Conservation (phyloP, 2,113 vertebrate genomes). For the Cnemophilus loriae region DNA sequence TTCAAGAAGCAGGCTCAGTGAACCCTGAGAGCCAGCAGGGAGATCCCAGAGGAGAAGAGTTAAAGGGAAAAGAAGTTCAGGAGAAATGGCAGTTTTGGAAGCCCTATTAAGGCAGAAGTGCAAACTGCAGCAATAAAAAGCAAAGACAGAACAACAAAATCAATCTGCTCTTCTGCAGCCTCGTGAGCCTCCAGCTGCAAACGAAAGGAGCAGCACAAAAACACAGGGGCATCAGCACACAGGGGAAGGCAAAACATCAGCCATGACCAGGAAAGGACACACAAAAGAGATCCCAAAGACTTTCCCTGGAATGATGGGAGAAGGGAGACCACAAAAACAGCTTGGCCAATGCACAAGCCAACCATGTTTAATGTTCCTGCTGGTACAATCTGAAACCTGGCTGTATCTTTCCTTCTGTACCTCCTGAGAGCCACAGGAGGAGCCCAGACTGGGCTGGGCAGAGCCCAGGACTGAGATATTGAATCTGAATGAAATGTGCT, state of each 20-base stretch:
- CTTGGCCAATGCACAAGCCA: neutral
- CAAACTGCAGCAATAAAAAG: neutral
- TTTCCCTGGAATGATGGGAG: neutral
- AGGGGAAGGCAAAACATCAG: neutral
- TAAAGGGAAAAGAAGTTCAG: neutral
- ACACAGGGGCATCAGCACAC: neutral
- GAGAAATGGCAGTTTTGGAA: neutral
- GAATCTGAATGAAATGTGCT: neutral
- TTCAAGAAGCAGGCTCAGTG: neutral
- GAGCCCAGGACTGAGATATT: neutral
- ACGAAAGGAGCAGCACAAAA: neutral
- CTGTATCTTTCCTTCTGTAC: neutral
- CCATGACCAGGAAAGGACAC: neutral
- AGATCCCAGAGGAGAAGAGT: neutral
- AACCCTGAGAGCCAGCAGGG: neutral
- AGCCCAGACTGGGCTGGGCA: neutral
- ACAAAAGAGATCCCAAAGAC: neutral
- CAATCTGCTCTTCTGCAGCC: neutral
- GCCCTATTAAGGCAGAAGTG: neutral
- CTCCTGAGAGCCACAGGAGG: neutral
- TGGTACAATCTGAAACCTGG: neutral
- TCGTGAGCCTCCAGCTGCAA: neutral
- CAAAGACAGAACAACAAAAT: neutral
- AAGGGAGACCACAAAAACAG: neutral
- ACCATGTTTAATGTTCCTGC: neutral